A percentile compares a stretch with the other conserved stretches of the same genome.
Conservation (phyloP, 2,797 vertebrate genomes). For the Menidia menidia region DNA sequence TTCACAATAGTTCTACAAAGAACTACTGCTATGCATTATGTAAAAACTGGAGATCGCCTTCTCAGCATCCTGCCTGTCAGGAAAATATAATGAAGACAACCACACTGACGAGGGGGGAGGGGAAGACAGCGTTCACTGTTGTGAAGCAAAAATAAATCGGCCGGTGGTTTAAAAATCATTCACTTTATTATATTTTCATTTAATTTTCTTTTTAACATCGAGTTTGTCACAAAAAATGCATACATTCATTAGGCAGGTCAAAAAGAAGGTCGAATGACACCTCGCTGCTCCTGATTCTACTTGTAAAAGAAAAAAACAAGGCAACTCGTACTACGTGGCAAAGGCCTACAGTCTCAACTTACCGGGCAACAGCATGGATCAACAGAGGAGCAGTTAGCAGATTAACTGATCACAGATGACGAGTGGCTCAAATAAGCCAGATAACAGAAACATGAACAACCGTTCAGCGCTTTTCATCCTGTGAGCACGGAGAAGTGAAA, state of each 20-base stretch:
- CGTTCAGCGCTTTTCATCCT: neutral
- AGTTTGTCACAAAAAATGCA: slow-evolving; percentile 63
- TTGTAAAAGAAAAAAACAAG: slow-evolving; percentile 35
- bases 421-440: no score
- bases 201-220: slow-evolving; percentile 56
- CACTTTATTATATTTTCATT: slow-evolving; percentile 60
- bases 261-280: slow-evolving; percentile 25
- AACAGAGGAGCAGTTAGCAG: slow-evolving; percentile 26
- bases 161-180: slow-evolving; percentile 57
- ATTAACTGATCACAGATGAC: slow-evolving; percentile 2
- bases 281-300: slow-evolving; percentile 24
- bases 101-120: neutral
- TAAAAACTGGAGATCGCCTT: neutral
- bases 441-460: slow-evolving; percentile 5
- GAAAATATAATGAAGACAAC: slow-evolving; percentile 16
- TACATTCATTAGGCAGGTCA: slow-evolving; percentile 71
- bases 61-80: neutral
- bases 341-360: slow-evolving; percentile 29
- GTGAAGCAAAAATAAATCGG: slow-evolving; percentile 4
- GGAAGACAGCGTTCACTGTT: slow-evolving; percentile 1
- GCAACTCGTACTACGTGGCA: slow-evolving; percentile 22
- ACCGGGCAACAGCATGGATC: slow-evolving; percentile 20
- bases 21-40: slow-evolving; percentile 15
- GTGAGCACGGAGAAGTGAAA: neutral
- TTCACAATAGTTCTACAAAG: slow-evolving; percentile 2